Conservation (phyloP, 2,888 invertebrate species). For the Lasioglossum villosulum region DNA sequence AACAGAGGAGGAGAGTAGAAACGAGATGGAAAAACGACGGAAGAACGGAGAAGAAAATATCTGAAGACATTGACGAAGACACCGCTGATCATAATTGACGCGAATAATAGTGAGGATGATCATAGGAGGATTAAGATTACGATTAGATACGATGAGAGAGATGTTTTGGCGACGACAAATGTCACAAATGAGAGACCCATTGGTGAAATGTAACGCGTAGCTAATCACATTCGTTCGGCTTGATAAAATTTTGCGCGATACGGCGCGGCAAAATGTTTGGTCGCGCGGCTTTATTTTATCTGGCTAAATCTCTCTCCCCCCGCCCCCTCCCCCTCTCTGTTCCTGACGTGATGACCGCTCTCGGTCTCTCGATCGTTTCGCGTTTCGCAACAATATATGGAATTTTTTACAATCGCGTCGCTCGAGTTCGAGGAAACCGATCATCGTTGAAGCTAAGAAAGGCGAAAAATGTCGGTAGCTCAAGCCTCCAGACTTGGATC, state of each 20-base stretch:
- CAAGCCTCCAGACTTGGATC: neutral
- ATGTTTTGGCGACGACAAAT: neutral
- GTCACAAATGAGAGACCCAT: constrained; percentile 54
- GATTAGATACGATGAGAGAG: constrained; percentile 23
- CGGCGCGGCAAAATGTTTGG: constrained; percentile 57
- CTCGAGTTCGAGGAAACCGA: neutral
- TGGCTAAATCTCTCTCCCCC: constrained; percentile 32
- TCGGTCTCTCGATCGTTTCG: constrained; percentile 21
- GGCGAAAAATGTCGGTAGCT: neutral
- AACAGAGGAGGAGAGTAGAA: neutral
- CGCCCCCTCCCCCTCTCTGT: constrained; percentile 41
- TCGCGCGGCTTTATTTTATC: constrained; percentile 67
- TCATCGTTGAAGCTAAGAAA: neutral
- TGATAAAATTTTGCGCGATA: constrained; percentile 60
- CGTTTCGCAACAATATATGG: constrained; percentile 26
- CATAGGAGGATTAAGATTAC: constrained; percentile 42
- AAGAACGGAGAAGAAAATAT: constrained; percentile 33
- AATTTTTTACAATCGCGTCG: constrained; percentile 44
- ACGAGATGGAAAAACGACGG: constrained; percentile 15
- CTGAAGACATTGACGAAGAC: constrained; percentile 37
- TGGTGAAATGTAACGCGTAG: constrained; percentile 67
- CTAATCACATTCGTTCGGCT: constrained; percentile 69
- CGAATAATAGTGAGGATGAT: constrained; percentile 45
- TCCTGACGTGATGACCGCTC: constrained; percentile 23
- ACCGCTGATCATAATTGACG: constrained; percentile 35